Base-by-base conservation (phyloP, 1,140 invertebrate species). In the Chironomus tepperi region DNA sequence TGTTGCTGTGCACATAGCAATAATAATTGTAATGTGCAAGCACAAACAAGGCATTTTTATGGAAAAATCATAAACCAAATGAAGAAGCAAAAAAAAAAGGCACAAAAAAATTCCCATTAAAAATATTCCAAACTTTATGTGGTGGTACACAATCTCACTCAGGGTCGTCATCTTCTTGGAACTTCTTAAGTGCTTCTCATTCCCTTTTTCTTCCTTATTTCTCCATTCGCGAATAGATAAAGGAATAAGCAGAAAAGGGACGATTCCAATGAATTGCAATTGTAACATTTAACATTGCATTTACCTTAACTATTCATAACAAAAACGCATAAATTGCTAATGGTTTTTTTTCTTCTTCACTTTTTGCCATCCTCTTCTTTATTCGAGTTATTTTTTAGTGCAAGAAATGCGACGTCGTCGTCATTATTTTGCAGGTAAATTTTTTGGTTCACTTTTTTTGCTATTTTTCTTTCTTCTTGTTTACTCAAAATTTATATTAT, bases 51-150 rank as follows among this genome's bases (percentile, higher is more conserved):
- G 7, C 19, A 16, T 18, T 70, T 70, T 70, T 70, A 70, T 70
- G 65, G 65, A 70, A 70, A 70, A 70, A 70, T 70, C 65, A 70
- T 70, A 70, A 70, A 70, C 65, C 16, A 21, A 67, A 70, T 18
- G 43, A 47, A 47, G 43, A 57, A n/a, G 24, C n/a, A n/a, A n/a
- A 34, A 34, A 34, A 34, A 34, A 34, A 34, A 34, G 24, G 24
- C 24, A 34, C 24, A 34, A 34, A 34, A n/a, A n/a, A 34, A 34
- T 34, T 57, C 12, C 47, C 47, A 57, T 57, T 57, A 57, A 57
- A 57, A 57, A 57, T 57, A 47, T 47, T 34, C 24, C 24, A 47
- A 10, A 47, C 15, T 47, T 57, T 34, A 34, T 57, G 47, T 57
- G 9, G 47, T 57, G 47, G n/a, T 57, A 34, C 24, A 34, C 24